Conservation (phyloP, 2,113 vertebrate species). For the Bufo gargarizans region DNA sequence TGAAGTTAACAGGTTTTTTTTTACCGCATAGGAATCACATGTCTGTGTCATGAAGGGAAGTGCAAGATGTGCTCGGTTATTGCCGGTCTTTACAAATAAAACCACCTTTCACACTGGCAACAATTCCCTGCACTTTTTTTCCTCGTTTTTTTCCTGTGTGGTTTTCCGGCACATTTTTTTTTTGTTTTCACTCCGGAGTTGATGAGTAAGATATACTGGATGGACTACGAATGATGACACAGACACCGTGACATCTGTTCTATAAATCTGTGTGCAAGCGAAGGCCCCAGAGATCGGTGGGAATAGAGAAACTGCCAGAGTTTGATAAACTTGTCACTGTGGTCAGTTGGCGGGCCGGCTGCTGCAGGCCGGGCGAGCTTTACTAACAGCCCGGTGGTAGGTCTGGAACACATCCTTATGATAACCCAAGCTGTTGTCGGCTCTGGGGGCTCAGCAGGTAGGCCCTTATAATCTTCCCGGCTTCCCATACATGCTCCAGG, state of each 20-base stretch:
- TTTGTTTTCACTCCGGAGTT: background rate
- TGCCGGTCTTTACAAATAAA: too few relatives aligned
- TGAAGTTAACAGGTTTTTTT: too few relatives aligned
- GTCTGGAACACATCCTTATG: slow-evolving; percentile 27
- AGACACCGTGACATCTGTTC: background rate
- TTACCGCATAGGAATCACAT: too few relatives aligned
- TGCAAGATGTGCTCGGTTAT: too few relatives aligned
- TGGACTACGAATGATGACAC: background rate
- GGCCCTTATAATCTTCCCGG: background rate
- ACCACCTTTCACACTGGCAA: too few relatives aligned
- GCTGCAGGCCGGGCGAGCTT: background rate
- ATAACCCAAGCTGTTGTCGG: slow-evolving; percentile 25
- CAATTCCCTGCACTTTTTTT: too few relatives aligned
- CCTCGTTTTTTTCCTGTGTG: background rate
- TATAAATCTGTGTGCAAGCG: background rate
- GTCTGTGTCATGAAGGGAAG: too few relatives aligned
- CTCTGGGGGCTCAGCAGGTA: background rate
- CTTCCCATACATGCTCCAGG: slow-evolving; percentile 25
- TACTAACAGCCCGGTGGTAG: background rate
- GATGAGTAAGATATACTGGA: background rate
- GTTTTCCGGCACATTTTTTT: background rate
- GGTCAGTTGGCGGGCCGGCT: background rate
- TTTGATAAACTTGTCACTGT: background rate
- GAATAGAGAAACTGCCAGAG: background rate
- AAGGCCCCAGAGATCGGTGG: background rate